Evolutionary conservation across 2,797 vertebrate genomes (phyloP), one percentile per base, ranked within the genome.

Genomic region (Urosaurus nigricauda): DNA sequence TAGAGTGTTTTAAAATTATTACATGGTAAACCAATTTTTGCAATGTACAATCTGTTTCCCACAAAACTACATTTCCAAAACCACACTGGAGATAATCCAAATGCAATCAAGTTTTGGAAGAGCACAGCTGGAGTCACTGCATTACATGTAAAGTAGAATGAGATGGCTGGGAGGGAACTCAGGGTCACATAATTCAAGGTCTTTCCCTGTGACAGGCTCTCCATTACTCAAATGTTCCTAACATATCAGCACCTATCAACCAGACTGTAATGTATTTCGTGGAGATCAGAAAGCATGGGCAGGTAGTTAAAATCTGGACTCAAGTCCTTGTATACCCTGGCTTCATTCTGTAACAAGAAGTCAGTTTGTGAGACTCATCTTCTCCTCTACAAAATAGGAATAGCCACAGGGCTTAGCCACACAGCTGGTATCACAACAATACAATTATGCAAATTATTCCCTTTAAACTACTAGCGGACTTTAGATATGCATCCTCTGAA

Each of bases 131-230:
- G n/a, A 88, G 70, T 87, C 1, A 83, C 91, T 90, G 12, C 26
- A 77, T 85, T 97, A 97, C 96, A 97, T 98, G 96, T 93, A 98
- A 47, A 11, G 32, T 35, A 53, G 40, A 85, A 75, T 56, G 71
- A 78, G 74, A 71, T 83, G 13, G 37, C 47, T 3, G 51, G 71
- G 58, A 86, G 68, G 7, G 47, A 56, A 71, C 12, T 26, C 11
- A 47, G 35, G 7, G 19, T 47, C 29, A 75, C 79, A 78, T 77
- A 77, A 78, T 16, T 79, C 51, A 83, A 65, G 35, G 3, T 63
- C 13, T 78, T 88, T 26, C n/a, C 43, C 43, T 81, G 32, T 40
- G 70, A 53, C 8, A 65, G 47, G 40, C 32, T 77, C 21, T 71
- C 47, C 51, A 26, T 89, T 56, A 70, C 58, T 47, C n/a, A 89